Evolutionary conservation across 2,113 vertebrate species (phyloP), one percentile per base, ranked within the genome.

Genomic region (Hyla sarda): DNA sequence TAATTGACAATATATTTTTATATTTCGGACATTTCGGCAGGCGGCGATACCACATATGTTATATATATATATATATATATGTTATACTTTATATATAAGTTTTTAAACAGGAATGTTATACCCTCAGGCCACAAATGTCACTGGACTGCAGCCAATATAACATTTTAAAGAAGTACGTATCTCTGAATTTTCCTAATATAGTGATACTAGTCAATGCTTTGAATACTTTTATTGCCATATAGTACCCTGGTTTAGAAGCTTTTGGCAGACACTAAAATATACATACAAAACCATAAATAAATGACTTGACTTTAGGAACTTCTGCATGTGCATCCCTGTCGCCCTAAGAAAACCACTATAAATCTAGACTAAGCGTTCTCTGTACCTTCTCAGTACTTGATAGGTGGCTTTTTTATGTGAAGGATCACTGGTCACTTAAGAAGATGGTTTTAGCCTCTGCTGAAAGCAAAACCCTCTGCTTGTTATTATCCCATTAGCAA

Each of bases 341-440:
- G 12, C 21, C 21, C 19, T 2, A 12, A 28, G 14, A 34, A 69
- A 69, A 69, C 17, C 19, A 8, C 30, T 4, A 34, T 30, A 19
- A 67, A 67, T 8, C 14, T 17, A 5, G 65, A 67, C 28, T 32
- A 34, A 7, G 14, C 8, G 7, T 30, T 19, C 52, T 19, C 21
- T 6, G 12, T n/a, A 48, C 47, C 11, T 41, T 1, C 1, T 69
- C 62, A 45, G 65, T 34, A 45, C 4, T n/a, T 37, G 30, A 54
- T 74, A 50, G 50, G 76, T 67, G 17, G 30, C 58, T 69, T 14
- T 28, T n/a, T 34, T 56, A 67, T 45, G 37, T 82, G 67, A 45
- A 74, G 72, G 77, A 82, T 87, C 85, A 87, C 69, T 56, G 76
- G 19, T 25, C 60, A 62, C 85, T 87, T 87, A 84, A 71, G 52